phyloP scores from a whole-genome alignment of 2,797 vertebrate species.

The Phataginus tetradactyla region DNA sequence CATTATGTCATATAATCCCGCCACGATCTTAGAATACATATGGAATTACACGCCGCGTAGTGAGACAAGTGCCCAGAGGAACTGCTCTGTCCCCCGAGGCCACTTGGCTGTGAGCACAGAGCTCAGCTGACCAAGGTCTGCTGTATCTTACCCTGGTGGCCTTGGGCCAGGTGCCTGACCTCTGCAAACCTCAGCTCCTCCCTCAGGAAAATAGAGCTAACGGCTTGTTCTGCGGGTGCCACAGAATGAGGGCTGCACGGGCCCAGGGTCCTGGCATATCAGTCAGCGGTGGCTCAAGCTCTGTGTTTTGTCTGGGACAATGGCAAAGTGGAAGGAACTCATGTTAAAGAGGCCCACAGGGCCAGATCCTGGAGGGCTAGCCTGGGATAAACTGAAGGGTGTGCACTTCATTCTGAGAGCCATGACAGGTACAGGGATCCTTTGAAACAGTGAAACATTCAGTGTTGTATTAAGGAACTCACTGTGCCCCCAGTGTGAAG shows the following conservation, averaged over 20 bases:
- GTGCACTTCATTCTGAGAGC: neutral
- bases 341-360: neutral
- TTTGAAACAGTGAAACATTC: neutral
- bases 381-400: neutral
- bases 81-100: neutral
- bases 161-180: neutral
- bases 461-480: neutral
- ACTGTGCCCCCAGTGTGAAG: neutral
- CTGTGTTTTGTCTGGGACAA: neutral
- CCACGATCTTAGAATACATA: neutral
- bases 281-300: neutral
- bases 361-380: neutral
- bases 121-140: neutral
- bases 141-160: neutral
- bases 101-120: neutral
- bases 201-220: neutral
- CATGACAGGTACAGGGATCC: fast-evolving
- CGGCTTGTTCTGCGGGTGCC: neutral
- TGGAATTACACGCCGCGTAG: no score
- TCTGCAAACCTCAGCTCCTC: neutral
- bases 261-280: neutral
- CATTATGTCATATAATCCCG: no score
- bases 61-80: neutral
- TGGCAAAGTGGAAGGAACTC: neutral
- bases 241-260: neutral